Base-by-base conservation (phyloP, 2,888 invertebrate species). In the Chrysotoxum bicinctum region DNA sequence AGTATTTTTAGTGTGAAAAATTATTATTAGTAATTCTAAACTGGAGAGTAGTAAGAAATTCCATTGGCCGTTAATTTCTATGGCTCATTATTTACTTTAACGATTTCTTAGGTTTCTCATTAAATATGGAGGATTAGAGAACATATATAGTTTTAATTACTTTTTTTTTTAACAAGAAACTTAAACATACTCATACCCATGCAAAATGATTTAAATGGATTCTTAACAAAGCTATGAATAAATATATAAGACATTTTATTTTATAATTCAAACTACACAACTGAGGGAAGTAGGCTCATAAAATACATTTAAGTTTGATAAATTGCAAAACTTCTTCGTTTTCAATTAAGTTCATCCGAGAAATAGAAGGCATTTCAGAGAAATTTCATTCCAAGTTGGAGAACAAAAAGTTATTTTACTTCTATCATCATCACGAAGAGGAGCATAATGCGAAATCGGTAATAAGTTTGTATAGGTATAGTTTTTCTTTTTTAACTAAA, bases 271-370 rank as follows among this genome's bases (percentile, higher is more conserved):
- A 58, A 58, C 30, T 54, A 3, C 32, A 32, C 16, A 32, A 30
- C 35, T n/a, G 0, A 45, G 19, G 14, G n/a, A 35, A 32, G 12
- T 58, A 37, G 35, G 14, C 58, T 58, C 35, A 58, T 58, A 58
- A 58, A 58, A 58, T 58, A 58, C 35, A 58, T 58, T 58, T 58
- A 58, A 58, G 58, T 58, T 58, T 58, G 58, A 58, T 35, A 58
- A 58, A 58, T 58, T 58, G 16, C 58, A 58, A 58, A 58, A 58
- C 35, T 58, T 58, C 14, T 58, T 12, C 58, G 37, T 58, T 58
- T 58, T 58, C 58, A 58, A 58, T 58, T 58, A 21, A 21, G 35
- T 58, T 35, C 35, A 35, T 32, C 21, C 23, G 23, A 23, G 50
- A 50, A 23, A 12, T 35, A 56, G 30, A 56, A 56, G 32, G 12